Conservation (phyloP, 1,140 invertebrate genomes). For the Bombus confusus region DNA sequence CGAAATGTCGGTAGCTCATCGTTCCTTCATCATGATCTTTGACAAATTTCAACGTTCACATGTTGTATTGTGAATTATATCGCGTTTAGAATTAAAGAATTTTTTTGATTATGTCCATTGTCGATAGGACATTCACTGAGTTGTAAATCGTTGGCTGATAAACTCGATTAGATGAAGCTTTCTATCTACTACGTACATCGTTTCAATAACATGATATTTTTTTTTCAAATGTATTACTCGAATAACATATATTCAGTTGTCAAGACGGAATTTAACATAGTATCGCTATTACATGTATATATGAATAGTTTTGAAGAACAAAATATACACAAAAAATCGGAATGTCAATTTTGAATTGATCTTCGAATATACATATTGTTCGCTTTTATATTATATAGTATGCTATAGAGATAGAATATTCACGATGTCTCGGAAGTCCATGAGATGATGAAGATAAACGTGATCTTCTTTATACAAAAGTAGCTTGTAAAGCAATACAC, state of each 20-base stretch:
- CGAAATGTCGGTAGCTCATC: background rate
- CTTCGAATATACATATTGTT: background rate
- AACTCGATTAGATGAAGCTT: background rate
- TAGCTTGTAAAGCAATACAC: background rate
- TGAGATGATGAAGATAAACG: background rate
- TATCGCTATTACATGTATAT: background rate
- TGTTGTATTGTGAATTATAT: background rate
- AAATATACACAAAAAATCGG: background rate
- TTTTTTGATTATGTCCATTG: background rate
- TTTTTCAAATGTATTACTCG: background rate
- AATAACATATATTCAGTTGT: conserved; percentile 18
- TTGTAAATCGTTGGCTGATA: conserved; percentile 10
- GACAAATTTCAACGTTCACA: background rate
- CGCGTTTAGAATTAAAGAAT: background rate
- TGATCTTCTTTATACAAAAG: background rate
- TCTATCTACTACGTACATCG: background rate
- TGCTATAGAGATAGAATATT: too few relatives aligned
- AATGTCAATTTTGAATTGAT: conserved; percentile 1
- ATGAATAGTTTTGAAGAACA: background rate
- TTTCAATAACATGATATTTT: background rate
- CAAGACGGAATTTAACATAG: background rate
- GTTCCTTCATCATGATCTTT: background rate
- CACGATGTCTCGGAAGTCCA: background rate
- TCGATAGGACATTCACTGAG: background rate
- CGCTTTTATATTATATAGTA: background rate